These are phyloP conservation scores for Caenorhabditis virilis DNA, from an alignment of 2,888 invertebrate genomes.

Conservation along the genomic window DNA sequence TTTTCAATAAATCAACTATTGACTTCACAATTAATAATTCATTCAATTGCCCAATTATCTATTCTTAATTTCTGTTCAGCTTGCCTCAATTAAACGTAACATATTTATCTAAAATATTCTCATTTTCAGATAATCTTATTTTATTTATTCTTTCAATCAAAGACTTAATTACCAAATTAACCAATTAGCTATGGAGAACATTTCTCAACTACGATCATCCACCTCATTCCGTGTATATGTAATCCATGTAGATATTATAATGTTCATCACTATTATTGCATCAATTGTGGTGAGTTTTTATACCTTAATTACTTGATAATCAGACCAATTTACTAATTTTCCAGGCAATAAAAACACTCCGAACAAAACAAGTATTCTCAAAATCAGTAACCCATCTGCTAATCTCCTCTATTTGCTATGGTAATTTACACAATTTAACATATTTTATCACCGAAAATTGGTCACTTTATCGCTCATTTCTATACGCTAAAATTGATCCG, in stretches of 20 bases:
- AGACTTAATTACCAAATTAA: background rate
- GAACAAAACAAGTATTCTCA: conserved; percentile 18
- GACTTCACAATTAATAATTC: no score
- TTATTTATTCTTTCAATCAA: no score
- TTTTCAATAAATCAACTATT: no score
- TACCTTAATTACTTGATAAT: no score
- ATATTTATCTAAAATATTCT: no score
- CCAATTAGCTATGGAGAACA: background rate
- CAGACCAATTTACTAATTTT: background rate
- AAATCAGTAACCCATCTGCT: conserved; percentile 18
- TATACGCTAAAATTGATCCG: conserved; percentile 10
- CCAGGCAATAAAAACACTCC: conserved; percentile 7
- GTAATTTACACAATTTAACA: conserved; percentile 13
- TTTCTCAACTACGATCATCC: conserved; percentile 11
- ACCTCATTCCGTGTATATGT: conserved; percentile 17
- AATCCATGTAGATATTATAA: conserved; percentile 12
- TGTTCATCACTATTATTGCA: conserved; percentile 5
- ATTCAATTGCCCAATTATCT: no score
- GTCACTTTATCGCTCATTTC: conserved; percentile 25
- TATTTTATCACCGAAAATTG: conserved; percentile 26
- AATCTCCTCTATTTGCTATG: conserved; percentile 13
- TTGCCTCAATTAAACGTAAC: no score
- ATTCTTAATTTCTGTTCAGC: no score
- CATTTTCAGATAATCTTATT: no score
- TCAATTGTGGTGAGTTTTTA: conserved; percentile 18